Evolutionary conservation across 2,797 vertebrate genomes (phyloP).

Genomic region (Sebastes dallii): DNA sequence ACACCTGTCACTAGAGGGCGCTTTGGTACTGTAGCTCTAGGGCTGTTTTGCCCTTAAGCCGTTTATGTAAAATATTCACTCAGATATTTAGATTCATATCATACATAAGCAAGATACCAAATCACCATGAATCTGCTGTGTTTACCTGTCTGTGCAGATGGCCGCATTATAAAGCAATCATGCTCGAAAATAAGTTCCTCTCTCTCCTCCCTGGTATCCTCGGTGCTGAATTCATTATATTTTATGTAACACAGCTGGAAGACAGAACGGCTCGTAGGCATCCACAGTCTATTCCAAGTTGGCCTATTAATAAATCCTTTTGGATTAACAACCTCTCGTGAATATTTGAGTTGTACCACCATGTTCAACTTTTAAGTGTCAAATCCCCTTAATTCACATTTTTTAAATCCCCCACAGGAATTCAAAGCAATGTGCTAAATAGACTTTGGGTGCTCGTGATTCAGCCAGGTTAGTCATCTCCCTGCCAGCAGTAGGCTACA

Average conservation of each 20-base stretch:
- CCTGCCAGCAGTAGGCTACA: background rate
- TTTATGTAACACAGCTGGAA: slow-evolving; percentile 69
- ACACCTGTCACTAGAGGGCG: slow-evolving; percentile 65
- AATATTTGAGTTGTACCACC: slow-evolving; percentile 35
- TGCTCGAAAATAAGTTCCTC: slow-evolving; percentile 7
- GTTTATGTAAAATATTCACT: slow-evolving; percentile 14
- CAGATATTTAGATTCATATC: slow-evolving; percentile 6
- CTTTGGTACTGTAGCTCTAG: slow-evolving; percentile 37
- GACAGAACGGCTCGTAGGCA: slow-evolving; percentile 53
- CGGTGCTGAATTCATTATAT: slow-evolving; percentile 60
- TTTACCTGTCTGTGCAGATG: slow-evolving; percentile 1
- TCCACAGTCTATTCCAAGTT: slow-evolving; percentile 61
- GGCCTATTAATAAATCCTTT: slow-evolving; percentile 70
- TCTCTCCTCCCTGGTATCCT: slow-evolving; percentile 21
- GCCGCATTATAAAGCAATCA: slow-evolving; percentile 28
- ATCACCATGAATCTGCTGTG: background rate
- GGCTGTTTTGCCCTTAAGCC: background rate
- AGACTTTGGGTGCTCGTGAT: slow-evolving; percentile 9
- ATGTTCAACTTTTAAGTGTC: slow-evolving; percentile 42
- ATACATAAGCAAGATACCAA: background rate
- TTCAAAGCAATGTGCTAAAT: slow-evolving; percentile 11
- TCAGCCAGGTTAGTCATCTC: slow-evolving; percentile 12
- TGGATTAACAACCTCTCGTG: slow-evolving; percentile 42
- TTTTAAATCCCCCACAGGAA: slow-evolving; percentile 7
- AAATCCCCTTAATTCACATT: slow-evolving; percentile 17